Evolutionary conservation across 2,797 vertebrate species (phyloP).

Genomic region (Tenualosa thibaudeaui): DNA sequence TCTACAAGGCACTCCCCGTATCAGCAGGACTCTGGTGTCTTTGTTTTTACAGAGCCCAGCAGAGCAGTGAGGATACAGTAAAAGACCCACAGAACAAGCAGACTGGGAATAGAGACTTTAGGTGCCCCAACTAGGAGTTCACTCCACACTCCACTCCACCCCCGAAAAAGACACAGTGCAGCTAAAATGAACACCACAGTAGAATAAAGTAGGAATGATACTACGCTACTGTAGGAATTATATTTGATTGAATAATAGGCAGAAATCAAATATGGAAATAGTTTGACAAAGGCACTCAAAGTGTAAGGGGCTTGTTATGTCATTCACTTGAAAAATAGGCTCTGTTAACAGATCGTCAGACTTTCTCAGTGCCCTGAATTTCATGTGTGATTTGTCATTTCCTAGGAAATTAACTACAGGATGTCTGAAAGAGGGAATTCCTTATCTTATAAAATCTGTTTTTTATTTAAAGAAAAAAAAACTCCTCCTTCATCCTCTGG

Average conservation of each 20-base stretch:
- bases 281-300: not conserved
- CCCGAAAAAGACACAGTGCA: not conserved
- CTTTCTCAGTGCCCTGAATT: not conserved
- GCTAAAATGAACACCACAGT: not conserved
- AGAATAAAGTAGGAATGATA: not conserved
- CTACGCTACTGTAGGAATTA: too few species aligned
- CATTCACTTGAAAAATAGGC: not conserved
- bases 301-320: not conserved
- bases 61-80: conserved; percentile 39
- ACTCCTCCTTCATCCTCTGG: not conserved
- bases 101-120: conserved; percentile 24
- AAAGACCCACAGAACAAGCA: conserved; percentile 33
- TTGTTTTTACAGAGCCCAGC: conserved; percentile 44
- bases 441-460: conserved; percentile 15
- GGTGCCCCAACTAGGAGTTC: not conserved
- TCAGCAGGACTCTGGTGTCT: conserved; percentile 17
- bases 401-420: not conserved
- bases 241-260: not conserved
- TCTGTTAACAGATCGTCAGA: not conserved
- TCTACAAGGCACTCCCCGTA: not conserved
- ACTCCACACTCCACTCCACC: not conserved
- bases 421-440: not conserved
- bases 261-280: not conserved
- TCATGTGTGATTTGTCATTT: conserved; percentile 15
- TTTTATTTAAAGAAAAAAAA: too few species aligned